Evolutionary conservation across 2,113 vertebrate species (phyloP), one percentile per base, ranked within the genome.

Genomic region (Nerophis ophidion): DNA sequence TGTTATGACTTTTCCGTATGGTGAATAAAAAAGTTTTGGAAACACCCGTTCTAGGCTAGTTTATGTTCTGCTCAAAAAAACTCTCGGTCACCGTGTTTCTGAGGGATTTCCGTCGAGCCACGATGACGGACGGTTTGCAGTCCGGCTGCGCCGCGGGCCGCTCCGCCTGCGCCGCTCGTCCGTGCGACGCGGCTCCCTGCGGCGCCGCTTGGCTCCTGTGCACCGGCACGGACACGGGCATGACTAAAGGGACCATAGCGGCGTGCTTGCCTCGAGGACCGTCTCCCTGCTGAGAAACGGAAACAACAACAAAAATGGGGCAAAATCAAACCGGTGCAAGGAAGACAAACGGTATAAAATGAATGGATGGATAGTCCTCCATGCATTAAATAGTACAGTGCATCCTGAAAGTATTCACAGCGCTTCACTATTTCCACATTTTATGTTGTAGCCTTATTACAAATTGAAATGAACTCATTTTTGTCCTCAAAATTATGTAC

Each of bases 161-260:
- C 60, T 93, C 92, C 0, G 72, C 82, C 4, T 70, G 69, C 16
- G 81, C 68, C 7, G 72, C 72, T 48, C 69, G 83, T 15, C 73
- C 79, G 19, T 73, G 90, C 14, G 65, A 54, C 81, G 88, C 94
- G 71, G 79, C 81, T 0, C 88, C 89, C 16, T 51, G 66, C 50
- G 62, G 19, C 6, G 91, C 91, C 0, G 70, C 69, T 33, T 85
- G 88, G 5, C 75, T 88, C 61, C 85, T 86, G 74, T 86, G 90
- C 79, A 99, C 97, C 1, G 97, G 97, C 72, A 99, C 97, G 0
- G 97, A 99, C 40, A 99, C 97, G 0, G 97, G 97, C 75, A 99
- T 97, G 49, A 99, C 92, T 71, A 99, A 91, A 16, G 97, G 97
- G 38, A 89, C 68, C 16, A 98, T 90, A n/a, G 86, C 87, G 61